Evolutionary conservation across 2,888 invertebrate genomes (phyloP).

Genomic region (Eupithecia inturbata): DNA sequence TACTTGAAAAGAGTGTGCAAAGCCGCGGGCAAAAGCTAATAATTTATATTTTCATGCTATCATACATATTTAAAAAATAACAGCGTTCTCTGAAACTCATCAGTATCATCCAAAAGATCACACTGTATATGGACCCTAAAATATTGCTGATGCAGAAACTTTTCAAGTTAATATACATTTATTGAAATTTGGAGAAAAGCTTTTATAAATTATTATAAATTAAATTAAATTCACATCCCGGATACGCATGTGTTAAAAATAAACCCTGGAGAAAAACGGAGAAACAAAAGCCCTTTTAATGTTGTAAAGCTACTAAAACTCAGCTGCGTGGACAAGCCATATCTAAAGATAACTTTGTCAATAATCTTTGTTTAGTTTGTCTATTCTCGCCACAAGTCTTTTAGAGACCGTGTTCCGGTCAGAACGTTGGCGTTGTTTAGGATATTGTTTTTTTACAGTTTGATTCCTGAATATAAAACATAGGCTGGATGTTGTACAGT

Average conservation of each 20-base stretch:
- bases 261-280: too few relatives aligned
- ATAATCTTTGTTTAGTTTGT: not conserved
- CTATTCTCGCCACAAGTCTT: not conserved
- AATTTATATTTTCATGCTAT: too few relatives aligned
- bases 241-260: not conserved
- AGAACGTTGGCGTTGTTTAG: not conserved
- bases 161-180: not conserved
- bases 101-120: not conserved
- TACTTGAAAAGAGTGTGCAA: too few relatives aligned
- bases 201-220: too few relatives aligned
- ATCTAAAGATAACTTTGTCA: not conserved
- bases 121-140: not conserved
- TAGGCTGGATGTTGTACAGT: not conserved
- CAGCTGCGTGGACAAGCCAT: not conserved
- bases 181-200: too few relatives aligned
- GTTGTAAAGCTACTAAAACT: not conserved
- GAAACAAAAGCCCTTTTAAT: not conserved
- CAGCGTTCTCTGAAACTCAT: not conserved
- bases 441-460: not conserved
- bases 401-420: not conserved
- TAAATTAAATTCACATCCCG: not conserved
- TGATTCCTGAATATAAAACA: not conserved
- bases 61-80: not conserved
- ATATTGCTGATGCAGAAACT: not conserved
- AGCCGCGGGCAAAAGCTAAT: too few relatives aligned